Percentiles rank a stretch among this genome's conserved stretches.
Evolutionary conservation across 2,113 vertebrate species (phyloP).

Genomic region (Upupa epops): DNA sequence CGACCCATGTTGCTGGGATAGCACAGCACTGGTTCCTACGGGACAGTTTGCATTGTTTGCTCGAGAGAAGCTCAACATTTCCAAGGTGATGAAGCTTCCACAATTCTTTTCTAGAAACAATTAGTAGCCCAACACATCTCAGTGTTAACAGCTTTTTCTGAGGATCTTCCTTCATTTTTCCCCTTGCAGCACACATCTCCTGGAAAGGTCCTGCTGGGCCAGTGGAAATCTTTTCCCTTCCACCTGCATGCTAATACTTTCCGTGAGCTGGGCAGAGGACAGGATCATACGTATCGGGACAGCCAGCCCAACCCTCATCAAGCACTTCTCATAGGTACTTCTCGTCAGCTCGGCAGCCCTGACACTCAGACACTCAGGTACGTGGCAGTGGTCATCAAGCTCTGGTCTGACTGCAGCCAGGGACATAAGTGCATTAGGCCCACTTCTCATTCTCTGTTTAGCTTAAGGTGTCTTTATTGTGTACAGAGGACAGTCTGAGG

Average conservation of each 20-base stretch:
- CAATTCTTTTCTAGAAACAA: not conserved
- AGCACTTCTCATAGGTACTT: not conserved
- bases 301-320: not conserved
- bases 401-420: not conserved
- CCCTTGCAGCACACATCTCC: not conserved
- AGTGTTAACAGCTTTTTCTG: not conserved
- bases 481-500: not conserved
- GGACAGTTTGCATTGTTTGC: not conserved
- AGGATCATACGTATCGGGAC: not conserved
- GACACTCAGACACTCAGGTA: not conserved
- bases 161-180: not conserved
- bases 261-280: not conserved
- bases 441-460: slow-evolving; percentile 15
- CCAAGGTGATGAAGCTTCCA: not conserved
- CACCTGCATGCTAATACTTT: not conserved
- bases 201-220: not conserved
- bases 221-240: not conserved
- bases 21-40: not conserved
- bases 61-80: not conserved
- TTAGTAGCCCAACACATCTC: not conserved
- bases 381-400: not conserved
- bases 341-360: not conserved
- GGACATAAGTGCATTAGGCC: not conserved
- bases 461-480: not conserved
- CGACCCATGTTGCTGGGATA: not conserved